Base-by-base conservation (phyloP, 37 sponge, comb jelly and placozoan genomes). In the Oscarella lobularis region DNA sequence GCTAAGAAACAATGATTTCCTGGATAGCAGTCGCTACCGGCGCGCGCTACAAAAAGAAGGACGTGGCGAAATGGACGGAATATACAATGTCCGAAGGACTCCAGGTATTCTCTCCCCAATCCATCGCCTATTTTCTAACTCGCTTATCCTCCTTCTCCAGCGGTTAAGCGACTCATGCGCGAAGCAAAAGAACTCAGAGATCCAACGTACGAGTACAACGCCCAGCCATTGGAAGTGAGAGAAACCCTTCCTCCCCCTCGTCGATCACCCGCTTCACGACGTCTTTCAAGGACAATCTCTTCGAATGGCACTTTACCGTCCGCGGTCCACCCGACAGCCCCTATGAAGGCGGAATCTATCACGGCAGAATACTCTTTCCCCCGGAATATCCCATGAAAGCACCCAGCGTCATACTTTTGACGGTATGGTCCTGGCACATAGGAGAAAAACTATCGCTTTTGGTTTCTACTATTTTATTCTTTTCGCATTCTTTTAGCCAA, bases 221-320 rank as follows among this genome's bases (percentile, higher is more conserved):
- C 99, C 4, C 88, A 85, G 69, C 99, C 99, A 1, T 73, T 97
- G 66, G 99, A 97, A 41, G 92, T 87, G n/a, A n/a, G n/a, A n/a
- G n/a, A n/a, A n/a, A n/a, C n/a, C n/a, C n/a, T n/a, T n/a, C n/a
- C n/a, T n/a, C n/a, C n/a, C n/a, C n/a, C n/a, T n/a, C n/a, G n/a
- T n/a, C n/a, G n/a, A n/a, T n/a, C n/a, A n/a, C n/a, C n/a, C n/a
- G n/a, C n/a, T n/a, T n/a, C n/a, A 48, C 20, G 60, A 48, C 1
- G 54, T n/a, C 33, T 4, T 29, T 31, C 3, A 41, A 87, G 83
- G 95, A 94, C 70, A 94, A 94, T 74, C 71, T 97, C 67, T 97
- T 97, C 71, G 99, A 97, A 71, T 97, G 99, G 99, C 99, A 97
- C 75, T 97, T 97, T 83, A 97, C 99, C 2, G 87, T 97, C 60